A percentile compares a stretch with the other conserved stretches of the same genome.
Evolutionary conservation across 2,797 vertebrate species (phyloP).

Genomic region (Siniperca scherzeri): DNA sequence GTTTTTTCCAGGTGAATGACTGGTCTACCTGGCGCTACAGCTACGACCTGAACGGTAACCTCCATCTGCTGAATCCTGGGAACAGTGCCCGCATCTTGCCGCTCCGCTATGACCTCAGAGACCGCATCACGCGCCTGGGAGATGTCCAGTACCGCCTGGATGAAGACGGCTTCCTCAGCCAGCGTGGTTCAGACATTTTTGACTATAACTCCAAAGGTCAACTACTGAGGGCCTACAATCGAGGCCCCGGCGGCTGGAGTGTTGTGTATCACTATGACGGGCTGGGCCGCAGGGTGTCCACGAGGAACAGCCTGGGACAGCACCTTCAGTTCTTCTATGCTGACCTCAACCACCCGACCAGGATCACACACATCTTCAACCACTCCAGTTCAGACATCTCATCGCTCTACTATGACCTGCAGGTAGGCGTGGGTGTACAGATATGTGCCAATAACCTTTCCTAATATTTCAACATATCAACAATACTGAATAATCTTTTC

Average conservation of each 20-base stretch:
- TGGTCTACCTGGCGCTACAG: conserved; percentile 99
- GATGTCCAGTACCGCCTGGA: conserved; percentile 97
- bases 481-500: not conserved
- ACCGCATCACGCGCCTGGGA: conserved; percentile 96
- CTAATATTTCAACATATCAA: conserved; percentile 1
- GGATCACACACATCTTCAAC: conserved; percentile 98
- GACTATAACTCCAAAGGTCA: conserved; percentile 99
- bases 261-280: conserved; percentile 98
- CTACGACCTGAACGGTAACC: conserved; percentile 98
- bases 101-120: conserved; percentile 95
- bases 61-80: conserved; percentile 95
- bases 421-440: conserved; percentile 71
- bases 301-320: conserved; percentile 95
- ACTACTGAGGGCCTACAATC: conserved; percentile 94
- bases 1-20: conserved; percentile 89
- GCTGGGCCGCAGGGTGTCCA: conserved; percentile 94
- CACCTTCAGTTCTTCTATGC: conserved; percentile 99
- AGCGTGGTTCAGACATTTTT: conserved; percentile 94
- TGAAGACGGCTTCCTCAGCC: conserved; percentile 95
- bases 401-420: conserved; percentile 98
- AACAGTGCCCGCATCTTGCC: conserved; percentile 96
- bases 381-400: conserved; percentile 99
- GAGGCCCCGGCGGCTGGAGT: conserved; percentile 93
- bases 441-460: not conserved
- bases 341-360: conserved; percentile 95